Base-by-base conservation (phyloP, 1,140 invertebrate species). In the Brachystomella parvula region DNA sequence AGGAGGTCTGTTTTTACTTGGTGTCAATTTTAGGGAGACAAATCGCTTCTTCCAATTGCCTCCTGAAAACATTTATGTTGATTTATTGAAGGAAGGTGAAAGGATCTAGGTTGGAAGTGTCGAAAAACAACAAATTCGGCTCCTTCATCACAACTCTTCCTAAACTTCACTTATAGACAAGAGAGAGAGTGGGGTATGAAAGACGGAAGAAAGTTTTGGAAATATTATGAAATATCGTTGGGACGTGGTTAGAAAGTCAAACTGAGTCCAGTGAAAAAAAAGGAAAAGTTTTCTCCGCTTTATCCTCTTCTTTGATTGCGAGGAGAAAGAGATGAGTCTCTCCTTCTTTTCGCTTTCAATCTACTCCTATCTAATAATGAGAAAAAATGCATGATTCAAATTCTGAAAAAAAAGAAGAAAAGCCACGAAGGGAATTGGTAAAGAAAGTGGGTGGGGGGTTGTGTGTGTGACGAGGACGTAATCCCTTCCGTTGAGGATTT, bases 1-100 rank as follows among this genome's bases (percentile, higher is more conserved):
- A n/a, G n/a, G n/a, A n/a, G n/a, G n/a, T n/a, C n/a, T n/a, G n/a
- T n/a, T n/a, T n/a, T n/a, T n/a, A n/a, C n/a, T 68, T 61, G 61
- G 70, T 71, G 70, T 71, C 70, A 71, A 71, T 71, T 71, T 71
- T 71, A 71, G 64, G 61, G 70, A 71, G 70, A 71, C 70, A 71
- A 71, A 71, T 71, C 70, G 70, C 67, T 67, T 65, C 67, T 69
- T 71, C 70, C 30, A 71, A 71, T 71, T 71, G 70, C 67, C 66
- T 71, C 67, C 26, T 6, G 60, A 60, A n/a, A 71, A 66, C 70
- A 67, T 71, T 71, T 69, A 68, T 71, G 58, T 71, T 71, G 70
- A 71, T 69, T 71, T 71, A 71, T 71, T 61, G 64, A 39, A 2
- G 35, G 64, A 49, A 49, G 58, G 66, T 30, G 64, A 39, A 61